Conservation (phyloP, 2,888 invertebrate genomes). For the Vesta saturnalis region DNA sequence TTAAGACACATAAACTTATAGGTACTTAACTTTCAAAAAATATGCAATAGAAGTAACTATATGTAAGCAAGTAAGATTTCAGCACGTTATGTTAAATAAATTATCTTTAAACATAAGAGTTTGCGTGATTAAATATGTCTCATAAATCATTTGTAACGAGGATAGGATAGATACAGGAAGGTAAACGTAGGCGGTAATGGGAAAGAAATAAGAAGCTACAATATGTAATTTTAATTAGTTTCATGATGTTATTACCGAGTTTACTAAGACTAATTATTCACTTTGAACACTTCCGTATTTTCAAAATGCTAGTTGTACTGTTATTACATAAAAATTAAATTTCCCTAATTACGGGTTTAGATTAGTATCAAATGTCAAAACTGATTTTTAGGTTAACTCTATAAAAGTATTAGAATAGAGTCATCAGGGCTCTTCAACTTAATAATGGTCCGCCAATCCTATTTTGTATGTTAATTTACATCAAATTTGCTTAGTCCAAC, state of each 20-base stretch:
- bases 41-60: not conserved
- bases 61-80: not conserved
- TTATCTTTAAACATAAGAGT: not conserved
- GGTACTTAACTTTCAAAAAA: not conserved
- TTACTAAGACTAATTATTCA: not conserved
- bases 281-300: not conserved
- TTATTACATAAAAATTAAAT: too few relatives aligned
- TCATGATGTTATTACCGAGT: constrained; percentile 13
- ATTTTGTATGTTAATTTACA: too few relatives aligned
- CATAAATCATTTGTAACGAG: constrained; percentile 35
- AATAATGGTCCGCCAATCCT: too few relatives aligned
- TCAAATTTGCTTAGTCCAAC: too few relatives aligned
- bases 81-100: constrained; percentile 3
- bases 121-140: constrained; percentile 20
- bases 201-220: constrained; percentile 25
- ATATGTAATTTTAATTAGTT: constrained; percentile 35
- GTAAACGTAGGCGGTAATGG: constrained; percentile 33
- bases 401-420: too few relatives aligned
- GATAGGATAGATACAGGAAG: constrained; percentile 21
- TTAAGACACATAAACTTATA: not conserved
- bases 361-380: too few relatives aligned
- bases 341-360: too few relatives aligned
- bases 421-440: too few relatives aligned
- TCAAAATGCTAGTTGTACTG: not conserved
- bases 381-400: too few relatives aligned